phyloP scores from a whole-genome alignment of 2,113 vertebrate genomes.

The Anseranas semipalmata region DNA sequence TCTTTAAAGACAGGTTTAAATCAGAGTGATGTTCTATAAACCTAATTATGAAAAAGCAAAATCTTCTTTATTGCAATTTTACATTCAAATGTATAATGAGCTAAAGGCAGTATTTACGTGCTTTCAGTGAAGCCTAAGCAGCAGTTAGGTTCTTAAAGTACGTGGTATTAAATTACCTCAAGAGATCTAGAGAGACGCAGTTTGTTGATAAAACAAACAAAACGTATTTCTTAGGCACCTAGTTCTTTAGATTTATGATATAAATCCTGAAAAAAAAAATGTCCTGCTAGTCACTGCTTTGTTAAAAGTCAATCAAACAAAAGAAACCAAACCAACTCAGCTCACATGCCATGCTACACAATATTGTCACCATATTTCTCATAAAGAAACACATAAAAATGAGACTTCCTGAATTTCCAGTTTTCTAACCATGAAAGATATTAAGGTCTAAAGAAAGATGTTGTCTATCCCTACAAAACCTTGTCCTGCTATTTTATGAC shows the following conservation, averaged over 20 bases:
- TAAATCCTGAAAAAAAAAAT: neutral
- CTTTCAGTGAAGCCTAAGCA: neutral
- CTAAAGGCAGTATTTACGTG: neutral
- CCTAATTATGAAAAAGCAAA: neutral
- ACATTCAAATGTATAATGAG: constrained; percentile 4
- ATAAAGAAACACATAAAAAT: neutral
- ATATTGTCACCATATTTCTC: neutral
- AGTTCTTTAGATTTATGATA: neutral
- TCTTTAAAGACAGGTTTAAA: constrained; percentile 5
- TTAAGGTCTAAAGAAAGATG: neutral
- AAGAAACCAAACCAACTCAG: neutral
- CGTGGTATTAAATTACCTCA: neutral
- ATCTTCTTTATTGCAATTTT: neutral
- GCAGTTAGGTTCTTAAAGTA: neutral
- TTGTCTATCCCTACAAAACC: neutral
- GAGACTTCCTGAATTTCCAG: neutral
- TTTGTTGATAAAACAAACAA: neutral
- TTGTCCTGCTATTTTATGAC: neutral
- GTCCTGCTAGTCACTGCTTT: neutral
- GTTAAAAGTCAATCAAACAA: neutral
- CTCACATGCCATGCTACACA: neutral
- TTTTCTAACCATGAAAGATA: neutral
- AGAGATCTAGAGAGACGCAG: neutral
- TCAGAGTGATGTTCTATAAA: neutral
- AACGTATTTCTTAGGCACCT: neutral